Conservation (phyloP, 2,113 vertebrate genomes). For the Poicephalus gulielmi region DNA sequence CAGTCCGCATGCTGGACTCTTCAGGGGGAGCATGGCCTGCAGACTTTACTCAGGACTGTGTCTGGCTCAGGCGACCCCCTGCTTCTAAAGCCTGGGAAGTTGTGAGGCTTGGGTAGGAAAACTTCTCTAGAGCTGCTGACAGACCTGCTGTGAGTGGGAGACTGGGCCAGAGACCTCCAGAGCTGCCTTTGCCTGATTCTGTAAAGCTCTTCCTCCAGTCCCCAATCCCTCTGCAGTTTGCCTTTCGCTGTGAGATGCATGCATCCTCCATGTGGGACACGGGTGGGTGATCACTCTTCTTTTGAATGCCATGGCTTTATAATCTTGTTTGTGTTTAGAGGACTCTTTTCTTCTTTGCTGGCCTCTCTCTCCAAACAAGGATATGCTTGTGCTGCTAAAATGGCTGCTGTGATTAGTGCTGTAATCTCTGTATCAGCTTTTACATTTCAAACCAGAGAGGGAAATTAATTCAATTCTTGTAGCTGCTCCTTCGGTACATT, state of each 20-base stretch:
- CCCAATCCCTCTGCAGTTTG: accelerated
- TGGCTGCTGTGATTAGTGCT: constrained; percentile 13
- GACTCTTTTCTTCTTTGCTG: neutral
- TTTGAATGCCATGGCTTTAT: accelerated
- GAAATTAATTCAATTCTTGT: neutral
- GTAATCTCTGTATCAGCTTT: constrained; percentile 1
- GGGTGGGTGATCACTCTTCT: accelerated
- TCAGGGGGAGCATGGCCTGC: neutral
- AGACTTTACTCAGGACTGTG: accelerated
- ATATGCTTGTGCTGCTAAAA: neutral
- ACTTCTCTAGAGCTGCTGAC: neutral
- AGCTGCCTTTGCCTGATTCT: neutral
- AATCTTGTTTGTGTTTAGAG: neutral
- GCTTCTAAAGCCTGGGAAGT: neutral
- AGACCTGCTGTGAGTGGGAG: neutral
- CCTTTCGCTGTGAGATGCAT: accelerated
- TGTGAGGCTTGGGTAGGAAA: neutral
- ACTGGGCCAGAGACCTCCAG: neutral
- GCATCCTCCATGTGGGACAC: accelerated
- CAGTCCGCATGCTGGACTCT: accelerated
- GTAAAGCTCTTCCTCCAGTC: accelerated
- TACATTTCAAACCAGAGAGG: neutral
- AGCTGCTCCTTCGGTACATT: accelerated
- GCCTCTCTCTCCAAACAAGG: neutral
- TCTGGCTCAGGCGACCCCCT: accelerated